phyloP scores from a whole-genome alignment of 37 sponge, comb jelly and placozoan species.

The Ephydatia muelleri region DNA sequence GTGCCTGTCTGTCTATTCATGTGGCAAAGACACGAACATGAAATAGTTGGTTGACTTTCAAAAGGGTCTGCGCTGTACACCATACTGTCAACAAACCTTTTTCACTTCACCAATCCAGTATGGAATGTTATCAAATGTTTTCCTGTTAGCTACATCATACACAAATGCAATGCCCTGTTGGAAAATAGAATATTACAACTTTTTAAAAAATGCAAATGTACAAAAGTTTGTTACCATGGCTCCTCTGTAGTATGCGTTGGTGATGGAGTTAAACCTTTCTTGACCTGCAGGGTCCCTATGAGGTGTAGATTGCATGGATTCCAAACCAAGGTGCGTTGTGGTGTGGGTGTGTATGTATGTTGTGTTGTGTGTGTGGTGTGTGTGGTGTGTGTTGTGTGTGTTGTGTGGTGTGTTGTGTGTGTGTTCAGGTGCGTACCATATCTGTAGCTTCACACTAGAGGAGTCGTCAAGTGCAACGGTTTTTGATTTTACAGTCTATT shows the following conservation, averaged over 20 bases:
- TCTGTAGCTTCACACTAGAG: background rate
- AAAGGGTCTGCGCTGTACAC: no score
- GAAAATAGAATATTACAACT: no score
- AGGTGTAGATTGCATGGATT: background rate
- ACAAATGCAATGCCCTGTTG: constrained; percentile 42
- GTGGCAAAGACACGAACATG: no score
- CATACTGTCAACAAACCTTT: background rate
- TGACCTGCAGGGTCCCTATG: background rate
- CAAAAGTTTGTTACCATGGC: background rate
- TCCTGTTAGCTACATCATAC: constrained; percentile 28
- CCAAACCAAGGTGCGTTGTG: background rate
- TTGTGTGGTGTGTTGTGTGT: no score
- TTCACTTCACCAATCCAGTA: constrained; percentile 44
- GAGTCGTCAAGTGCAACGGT: background rate
- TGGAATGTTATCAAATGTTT: constrained; percentile 20
- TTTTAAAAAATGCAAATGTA: no score
- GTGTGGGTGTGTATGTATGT: background rate
- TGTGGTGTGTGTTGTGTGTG: no score
- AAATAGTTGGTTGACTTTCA: no score
- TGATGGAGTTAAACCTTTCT: background rate
- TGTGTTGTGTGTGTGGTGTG: no score
- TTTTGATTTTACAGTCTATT: background rate
- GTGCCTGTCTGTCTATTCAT: no score
- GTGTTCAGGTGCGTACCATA: no score
- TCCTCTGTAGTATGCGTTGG: background rate